phyloP scores from a whole-genome alignment of 2,797 vertebrate genomes.

The Eleutherodactylus coqui region DNA sequence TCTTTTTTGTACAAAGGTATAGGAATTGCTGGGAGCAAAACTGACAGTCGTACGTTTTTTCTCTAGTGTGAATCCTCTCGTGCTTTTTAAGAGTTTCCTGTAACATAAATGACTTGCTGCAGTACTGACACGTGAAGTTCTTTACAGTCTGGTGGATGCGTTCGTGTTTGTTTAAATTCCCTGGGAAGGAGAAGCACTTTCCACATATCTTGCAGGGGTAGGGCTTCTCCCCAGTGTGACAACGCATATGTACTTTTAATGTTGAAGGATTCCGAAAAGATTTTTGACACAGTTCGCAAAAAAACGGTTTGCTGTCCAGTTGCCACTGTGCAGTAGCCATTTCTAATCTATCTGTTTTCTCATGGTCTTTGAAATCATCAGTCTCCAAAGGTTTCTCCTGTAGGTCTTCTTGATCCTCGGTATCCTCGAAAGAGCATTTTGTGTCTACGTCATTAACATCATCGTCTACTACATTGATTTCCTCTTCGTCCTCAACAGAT shows the following conservation, averaged over 20 bases:
- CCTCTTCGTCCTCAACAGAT: constrained; percentile 63
- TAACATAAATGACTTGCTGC: constrained; percentile 91
- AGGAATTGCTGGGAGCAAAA: constrained; percentile 97
- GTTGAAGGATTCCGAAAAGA: constrained; percentile 90
- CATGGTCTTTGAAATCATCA: constrained; percentile 17
- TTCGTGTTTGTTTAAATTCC: constrained; percentile 81
- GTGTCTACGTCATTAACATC: constrained; percentile 69
- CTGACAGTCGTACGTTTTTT: constrained; percentile 94
- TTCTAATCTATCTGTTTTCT: constrained; percentile 67
- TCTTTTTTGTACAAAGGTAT: constrained; percentile 95
- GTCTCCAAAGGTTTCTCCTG: constrained; percentile 18
- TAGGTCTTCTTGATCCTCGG: constrained; percentile 69
- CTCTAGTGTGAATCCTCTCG: constrained; percentile 85
- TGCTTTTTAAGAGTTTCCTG: constrained; percentile 87
- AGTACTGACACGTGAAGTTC: constrained; percentile 91
- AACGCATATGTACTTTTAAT: constrained; percentile 89
- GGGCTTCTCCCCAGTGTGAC: constrained; percentile 87
- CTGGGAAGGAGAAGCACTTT: constrained; percentile 88
- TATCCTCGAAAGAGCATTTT: constrained; percentile 68
- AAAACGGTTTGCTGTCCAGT: constrained; percentile 79
- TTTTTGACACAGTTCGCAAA: constrained; percentile 90
- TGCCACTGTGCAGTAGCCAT: constrained; percentile 78
- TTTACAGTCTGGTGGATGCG: constrained; percentile 80
- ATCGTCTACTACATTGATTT: constrained; percentile 67
- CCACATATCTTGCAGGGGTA: constrained; percentile 89